Conservation (phyloP, 2,797 vertebrate species). For the Rhodeus uyekii region DNA sequence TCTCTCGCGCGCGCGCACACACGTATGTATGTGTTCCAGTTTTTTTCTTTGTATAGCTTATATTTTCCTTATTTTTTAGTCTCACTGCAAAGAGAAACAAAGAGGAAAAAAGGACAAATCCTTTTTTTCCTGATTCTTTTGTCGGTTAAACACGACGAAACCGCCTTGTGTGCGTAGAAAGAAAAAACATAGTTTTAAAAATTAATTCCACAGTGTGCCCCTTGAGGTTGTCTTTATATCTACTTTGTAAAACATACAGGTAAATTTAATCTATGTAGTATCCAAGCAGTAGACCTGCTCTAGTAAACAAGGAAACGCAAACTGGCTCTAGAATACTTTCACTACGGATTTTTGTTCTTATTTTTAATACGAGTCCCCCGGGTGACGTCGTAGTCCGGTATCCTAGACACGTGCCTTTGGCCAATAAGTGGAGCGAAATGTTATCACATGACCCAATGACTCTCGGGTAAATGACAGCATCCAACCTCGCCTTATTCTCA, state of each 20-base stretch:
- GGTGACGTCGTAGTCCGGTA: slow-evolving; percentile 83
- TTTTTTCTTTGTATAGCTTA: slow-evolving; percentile 11
- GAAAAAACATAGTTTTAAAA: slow-evolving; percentile 68
- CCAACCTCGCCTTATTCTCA: slow-evolving; percentile 59
- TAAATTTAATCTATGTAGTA: neutral
- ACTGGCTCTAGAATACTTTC: slow-evolving; percentile 87
- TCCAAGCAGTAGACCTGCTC: slow-evolving; percentile 53
- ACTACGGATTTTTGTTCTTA: slow-evolving; percentile 89
- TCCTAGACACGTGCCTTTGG: slow-evolving; percentile 91
- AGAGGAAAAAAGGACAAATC: slow-evolving; percentile 37
- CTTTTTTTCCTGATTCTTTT: slow-evolving; percentile 28
- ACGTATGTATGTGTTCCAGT: slow-evolving; percentile 46
- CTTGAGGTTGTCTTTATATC: slow-evolving; percentile 24
- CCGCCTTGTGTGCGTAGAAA: slow-evolving; percentile 66
- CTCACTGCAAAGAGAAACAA: slow-evolving; percentile 37
- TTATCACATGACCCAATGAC: slow-evolving; percentile 80
- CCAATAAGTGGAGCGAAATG: slow-evolving; percentile 76
- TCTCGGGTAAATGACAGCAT: slow-evolving; percentile 76
- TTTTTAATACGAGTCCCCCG: slow-evolving; percentile 85
- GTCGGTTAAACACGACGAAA: slow-evolving; percentile 58
- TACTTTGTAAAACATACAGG: slow-evolving; percentile 18
- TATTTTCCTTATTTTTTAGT: slow-evolving; percentile 19
- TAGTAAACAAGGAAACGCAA: slow-evolving; percentile 74
- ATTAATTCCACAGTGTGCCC: slow-evolving; percentile 59
- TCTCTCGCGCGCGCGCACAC: slow-evolving; percentile 46